Base-by-base conservation (phyloP, 2,888 invertebrate species). In the Drosophila neotestacea region DNA sequence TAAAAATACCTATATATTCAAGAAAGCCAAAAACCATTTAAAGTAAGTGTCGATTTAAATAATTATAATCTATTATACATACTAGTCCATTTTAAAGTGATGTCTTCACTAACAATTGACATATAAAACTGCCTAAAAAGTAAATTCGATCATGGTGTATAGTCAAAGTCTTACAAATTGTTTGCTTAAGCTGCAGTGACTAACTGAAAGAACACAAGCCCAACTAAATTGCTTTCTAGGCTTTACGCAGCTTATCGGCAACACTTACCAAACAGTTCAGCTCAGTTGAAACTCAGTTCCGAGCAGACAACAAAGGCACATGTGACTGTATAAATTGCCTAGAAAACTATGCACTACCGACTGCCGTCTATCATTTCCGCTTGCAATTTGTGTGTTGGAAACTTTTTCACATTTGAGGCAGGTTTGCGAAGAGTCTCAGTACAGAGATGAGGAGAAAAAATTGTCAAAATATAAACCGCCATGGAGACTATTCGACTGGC, bases 301-400 rank as follows among this genome's bases (percentile, higher is more conserved):
- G 39, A 63, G 46, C 65, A 85, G 86, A 88, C 81, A 88, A 88
- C 80, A 79, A 82, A 85, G 71, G 56, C 66, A 71, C 65, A 70
- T 66, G 72, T 70, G 72, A 77, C 81, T 85, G 64, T 82, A 84
- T 88, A 88, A 84, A 84, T 88, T 77, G 88, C 70, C 78, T 77
- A 83, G 83, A 86, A 85, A 83, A 88, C 78, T 73, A 83, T 47
- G 67, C 69, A 83, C 83, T 84, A 77, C 83, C 78, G 86, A 71
- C 80, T 85, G 69, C 70, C 77, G 80, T 88, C 89, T 91, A 85
- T 90, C 90, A 91, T 90, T 90, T 90, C 91, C 90, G 87, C 76
- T 73, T 69, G 89, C 91, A 90, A 90, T 90, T 90, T 87, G 86
- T 79, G 73, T 36, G 59, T 16, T 59, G 13, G 11, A 59, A 77